Percentiles rank a stretch among this genome's conserved stretches.
phyloP scores from a whole-genome alignment of 2,888 invertebrate genomes.

The Drosophila buzzatii region DNA sequence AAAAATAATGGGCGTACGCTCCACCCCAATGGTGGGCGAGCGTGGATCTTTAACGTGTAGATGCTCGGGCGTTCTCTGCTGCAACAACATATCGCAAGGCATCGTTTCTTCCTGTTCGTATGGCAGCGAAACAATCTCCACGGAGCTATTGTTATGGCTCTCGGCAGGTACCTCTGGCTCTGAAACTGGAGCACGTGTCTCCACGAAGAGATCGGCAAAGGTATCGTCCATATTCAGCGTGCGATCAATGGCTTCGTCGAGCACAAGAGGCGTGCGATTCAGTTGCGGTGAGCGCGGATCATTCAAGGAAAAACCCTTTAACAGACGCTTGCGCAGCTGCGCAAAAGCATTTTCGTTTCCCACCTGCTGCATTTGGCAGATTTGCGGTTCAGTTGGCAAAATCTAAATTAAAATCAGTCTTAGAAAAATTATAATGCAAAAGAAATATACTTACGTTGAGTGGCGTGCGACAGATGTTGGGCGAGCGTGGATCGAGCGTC shows the following conservation, averaged over 20 bases:
- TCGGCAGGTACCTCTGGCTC: constrained; percentile 26
- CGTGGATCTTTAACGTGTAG: constrained; percentile 78
- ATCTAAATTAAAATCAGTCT: background rate
- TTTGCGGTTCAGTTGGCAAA: background rate
- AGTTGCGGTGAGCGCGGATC: constrained; percentile 83
- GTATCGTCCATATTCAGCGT: constrained; percentile 82
- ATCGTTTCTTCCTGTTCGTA: constrained; percentile 72
- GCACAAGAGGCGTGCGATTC: constrained; percentile 81
- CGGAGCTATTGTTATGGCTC: constrained; percentile 35
- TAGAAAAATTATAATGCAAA: background rate
- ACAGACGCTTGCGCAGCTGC: constrained; percentile 76
- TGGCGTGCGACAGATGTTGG: constrained; percentile 78
- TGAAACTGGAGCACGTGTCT: constrained; percentile 63
- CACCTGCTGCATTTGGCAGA: constrained; percentile 11
- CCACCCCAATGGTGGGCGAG: constrained; percentile 82
- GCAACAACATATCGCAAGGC: constrained; percentile 53
- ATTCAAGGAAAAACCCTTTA: constrained; percentile 78
- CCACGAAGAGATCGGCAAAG: constrained; percentile 83
- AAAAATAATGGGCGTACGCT: constrained; percentile 83
- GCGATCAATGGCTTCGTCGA: constrained; percentile 78
- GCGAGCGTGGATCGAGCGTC: constrained; percentile 80
- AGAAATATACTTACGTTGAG: constrained; percentile 67
- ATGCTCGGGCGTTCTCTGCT: constrained; percentile 46
- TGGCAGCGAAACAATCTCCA: constrained; percentile 62
- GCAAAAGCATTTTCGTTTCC: constrained; percentile 58